Evolutionary conservation across 2,113 vertebrate species (phyloP), one percentile per base, ranked within the genome.

Genomic region (Atherinomorus stipes): DNA sequence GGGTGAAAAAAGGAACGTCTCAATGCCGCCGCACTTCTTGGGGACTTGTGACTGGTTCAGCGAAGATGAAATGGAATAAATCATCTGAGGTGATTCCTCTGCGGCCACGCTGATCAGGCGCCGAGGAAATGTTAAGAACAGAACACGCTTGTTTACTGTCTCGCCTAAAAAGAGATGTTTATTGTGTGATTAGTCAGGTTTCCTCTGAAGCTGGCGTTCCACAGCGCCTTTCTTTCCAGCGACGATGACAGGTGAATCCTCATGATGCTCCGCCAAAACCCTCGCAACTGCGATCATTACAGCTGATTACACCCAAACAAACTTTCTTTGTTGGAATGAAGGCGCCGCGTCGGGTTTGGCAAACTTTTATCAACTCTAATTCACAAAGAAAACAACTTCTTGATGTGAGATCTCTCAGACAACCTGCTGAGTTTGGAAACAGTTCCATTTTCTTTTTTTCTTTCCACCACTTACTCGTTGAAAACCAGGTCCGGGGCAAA

Each of bases 401-500:
- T 11, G 51, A 7, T n/a, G 38, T 28, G 18, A 22, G 0, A 54
- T 68, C 34, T 64, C 21, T 13, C 21, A 49, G 15, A 56, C 10
- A 2, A 0, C 13, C 7, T 15, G 50, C 50, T 42, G 22, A 22
- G 31, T 34, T 34, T 34, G 31, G 9, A 34, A 34, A 34, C 31
- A 34, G 7, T 31, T 7, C 7, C 7, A 7, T 57, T 31, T 57
- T 57, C 4, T 18, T 8, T 56, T 8, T 8, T 0, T 40, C 44
- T 25, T 15, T 21, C 18, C 1, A 0, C 19, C n/a, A 96, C 97
- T 96, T 91, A 99, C 97, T 99, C 97, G 44, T 98, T 98, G 91
- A 99, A 99, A 78, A 99, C 95, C 70, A 99, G 91, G 86, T 99
- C 97, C 51, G 97, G 97, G 44, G 97, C 97, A 0, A 99, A 99